Evolutionary conservation across 1,140 invertebrate genomes (phyloP), one percentile per base, ranked within the genome.

Genomic region (Drosophila takahashii): DNA sequence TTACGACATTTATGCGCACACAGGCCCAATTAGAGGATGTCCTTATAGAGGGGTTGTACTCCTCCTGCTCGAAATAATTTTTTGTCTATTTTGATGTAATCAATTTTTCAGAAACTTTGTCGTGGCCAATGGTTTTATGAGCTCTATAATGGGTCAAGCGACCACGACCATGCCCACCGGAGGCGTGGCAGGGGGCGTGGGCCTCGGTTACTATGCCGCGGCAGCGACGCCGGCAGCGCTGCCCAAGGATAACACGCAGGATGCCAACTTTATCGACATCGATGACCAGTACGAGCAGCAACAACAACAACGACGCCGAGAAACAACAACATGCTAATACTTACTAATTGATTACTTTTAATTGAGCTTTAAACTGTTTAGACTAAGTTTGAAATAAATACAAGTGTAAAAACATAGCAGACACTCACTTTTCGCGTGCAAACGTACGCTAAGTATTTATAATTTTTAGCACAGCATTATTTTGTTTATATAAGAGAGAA

Each of bases 41-140:
- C 32, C 15, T 50, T 34, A 11, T 26, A 1, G 6, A 26, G 29
- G 72, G 39, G 32, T 36, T 32, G 29, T 57, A 39, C 16, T 36
- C 7, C 37, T 29, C 36, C 65, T 44, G n/a, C 26, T 51, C 69
- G 53, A 34, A 50, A 41, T 53, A 10, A 9, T 44, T 44, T 44
- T 44, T 44, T 18, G 41, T 32, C 7, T 77, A 41, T 53, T 74
- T 84, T 84, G 47, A 85, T 91, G 60, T 91, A 83, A 86, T 86
- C 84, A 89, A 86, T 77, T 86, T 85, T 91, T 87, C 77, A 92
- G 91, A 71, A 91, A 92, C 78, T 92, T 92, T 90, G 91, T 92
- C 69, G 91, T 92, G 75, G 91, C 91, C 78, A 92, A 92, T 91
- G 91, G 91, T 90, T 92, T 91, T 85, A 92, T 92, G 91, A 91